phyloP scores from a whole-genome alignment of 2,113 vertebrate genomes.

The Cyphomyrus plagiostoma region DNA sequence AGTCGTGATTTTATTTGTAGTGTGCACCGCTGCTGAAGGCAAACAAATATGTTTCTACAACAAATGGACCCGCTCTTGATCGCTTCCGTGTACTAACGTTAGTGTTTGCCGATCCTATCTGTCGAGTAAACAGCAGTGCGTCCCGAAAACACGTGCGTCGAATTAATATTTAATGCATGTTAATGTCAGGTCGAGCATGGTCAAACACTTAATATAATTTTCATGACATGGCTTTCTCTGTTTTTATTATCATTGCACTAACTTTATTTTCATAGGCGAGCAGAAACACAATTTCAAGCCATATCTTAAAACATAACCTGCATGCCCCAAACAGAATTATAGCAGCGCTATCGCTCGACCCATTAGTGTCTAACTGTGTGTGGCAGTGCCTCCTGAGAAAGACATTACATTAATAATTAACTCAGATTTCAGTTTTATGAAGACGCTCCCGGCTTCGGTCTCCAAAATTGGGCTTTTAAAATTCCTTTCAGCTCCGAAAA shows the following conservation, averaged over 20 bases:
- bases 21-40: background rate
- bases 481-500: background rate
- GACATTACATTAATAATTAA: slow-evolving; percentile 19
- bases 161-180: background rate
- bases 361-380: background rate
- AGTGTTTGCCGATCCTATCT: background rate
- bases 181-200: background rate
- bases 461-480: background rate
- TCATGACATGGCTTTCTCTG: background rate
- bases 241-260: background rate
- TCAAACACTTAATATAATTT: background rate
- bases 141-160: background rate
- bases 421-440: slow-evolving; percentile 9
- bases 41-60: background rate
- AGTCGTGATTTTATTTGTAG: slow-evolving; percentile 5
- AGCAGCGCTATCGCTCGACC: background rate
- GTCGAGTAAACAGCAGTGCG: background rate
- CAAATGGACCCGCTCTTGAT: background rate
- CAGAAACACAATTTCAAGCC: background rate
- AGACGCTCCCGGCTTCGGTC: background rate
- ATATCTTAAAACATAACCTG: background rate
- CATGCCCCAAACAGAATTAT: background rate
- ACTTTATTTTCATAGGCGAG: background rate
- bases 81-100: slow-evolving; percentile 11
- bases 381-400: background rate